Conservation (phyloP, 2,113 vertebrate genomes). For the Thamnophis sirtalis region DNA sequence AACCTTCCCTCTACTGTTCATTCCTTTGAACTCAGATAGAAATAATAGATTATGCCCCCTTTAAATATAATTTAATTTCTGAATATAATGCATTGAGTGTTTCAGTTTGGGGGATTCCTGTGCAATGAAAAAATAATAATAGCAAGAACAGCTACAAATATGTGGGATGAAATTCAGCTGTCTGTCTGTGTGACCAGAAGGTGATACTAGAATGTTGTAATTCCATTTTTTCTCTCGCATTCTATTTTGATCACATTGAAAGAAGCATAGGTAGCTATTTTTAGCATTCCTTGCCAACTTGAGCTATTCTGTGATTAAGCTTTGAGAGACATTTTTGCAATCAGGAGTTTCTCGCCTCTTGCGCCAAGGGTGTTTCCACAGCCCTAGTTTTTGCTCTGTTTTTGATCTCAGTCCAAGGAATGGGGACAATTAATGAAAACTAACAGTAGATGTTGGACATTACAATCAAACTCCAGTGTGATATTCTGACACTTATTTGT, state of each 20-base stretch:
- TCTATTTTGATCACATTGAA: neutral
- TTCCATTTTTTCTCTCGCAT: neutral
- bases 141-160: neutral
- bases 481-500: neutral
- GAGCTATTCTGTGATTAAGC: neutral
- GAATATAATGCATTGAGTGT: neutral
- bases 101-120: neutral
- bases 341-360: neutral
- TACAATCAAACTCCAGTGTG: neutral
- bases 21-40: neutral
- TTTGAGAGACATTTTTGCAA: neutral
- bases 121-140: neutral
- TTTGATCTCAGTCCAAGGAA: neutral
- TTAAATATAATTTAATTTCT: neutral
- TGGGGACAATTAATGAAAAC: neutral
- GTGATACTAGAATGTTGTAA: neutral
- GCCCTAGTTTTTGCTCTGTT: neutral
- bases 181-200: neutral
- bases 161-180: neutral
- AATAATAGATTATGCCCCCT: neutral
- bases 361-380: neutral
- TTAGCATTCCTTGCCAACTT: neutral
- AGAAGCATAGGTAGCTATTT: neutral
- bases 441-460: neutral
- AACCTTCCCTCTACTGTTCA: neutral